Evolutionary conservation across 2,113 vertebrate species (phyloP), one percentile per base, ranked within the genome.

Genomic region (Erythrolamprus reginae): DNA sequence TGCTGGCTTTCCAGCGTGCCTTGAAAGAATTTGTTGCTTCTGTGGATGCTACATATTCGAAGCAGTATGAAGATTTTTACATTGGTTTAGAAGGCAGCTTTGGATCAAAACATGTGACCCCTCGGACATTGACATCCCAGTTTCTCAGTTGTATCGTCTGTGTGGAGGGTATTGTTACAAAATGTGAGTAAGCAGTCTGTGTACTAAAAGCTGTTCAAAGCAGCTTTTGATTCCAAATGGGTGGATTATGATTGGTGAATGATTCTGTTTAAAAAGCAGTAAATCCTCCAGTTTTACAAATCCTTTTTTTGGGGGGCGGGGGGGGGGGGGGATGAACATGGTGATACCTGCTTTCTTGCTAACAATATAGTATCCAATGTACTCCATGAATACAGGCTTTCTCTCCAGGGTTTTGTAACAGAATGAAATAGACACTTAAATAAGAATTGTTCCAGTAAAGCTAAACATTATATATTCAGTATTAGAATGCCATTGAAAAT

Each of bases 21-120:
- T 94, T 99, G 93, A 99, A 98, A 95, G 99, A 99, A 56, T 96
- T 99, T 0, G 98, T 99, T 0, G 98, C 98, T 52, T 98, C 98
- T 0, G 97, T 99, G 0, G 99, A 99, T 0, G 98, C 97, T 92
- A 99, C 98, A 23, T 99, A 99, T 0, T 98, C 99, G 94, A 99
- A 99, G 95, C 99, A 99, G 94, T 98, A 98, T 0, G 99, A 99
- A 94, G 99, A 99, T 94, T 99, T 99, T 97, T 98, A 98, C 93
- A 90, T 99, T 0, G 99, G 98, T 1, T 92, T 99, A 94, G 98
- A 99, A 94, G 99, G 99, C 82, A 99, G 99, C 96, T 99, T 99
- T 0, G 99, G 99, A 52, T 96, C 97, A 93, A 99, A 98, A 93
- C 99, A 99, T 0, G 98, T 99, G 88, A 98, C 98, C 0, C 99